Percentiles rank a stretch among this genome's conserved stretches.
phyloP scores from a whole-genome alignment of 2,888 invertebrate species.

The Idaea aversata region DNA sequence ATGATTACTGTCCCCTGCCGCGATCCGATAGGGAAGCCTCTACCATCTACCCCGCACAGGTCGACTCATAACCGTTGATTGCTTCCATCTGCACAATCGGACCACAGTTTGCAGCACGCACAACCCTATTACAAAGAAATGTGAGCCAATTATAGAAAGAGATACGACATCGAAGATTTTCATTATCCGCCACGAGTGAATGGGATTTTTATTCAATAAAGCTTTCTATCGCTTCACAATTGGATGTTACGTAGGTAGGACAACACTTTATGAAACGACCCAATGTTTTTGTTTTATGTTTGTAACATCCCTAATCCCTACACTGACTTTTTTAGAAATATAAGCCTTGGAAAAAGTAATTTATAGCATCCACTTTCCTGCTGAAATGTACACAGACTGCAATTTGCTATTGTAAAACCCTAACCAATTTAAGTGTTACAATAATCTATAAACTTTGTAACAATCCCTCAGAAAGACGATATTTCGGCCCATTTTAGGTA shows the following conservation, averaged over 20 bases:
- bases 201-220: constrained; percentile 38
- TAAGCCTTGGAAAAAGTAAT: not conserved
- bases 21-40: constrained; percentile 22
- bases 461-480: constrained; percentile 47
- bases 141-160: constrained; percentile 70
- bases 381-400: constrained; percentile 9
- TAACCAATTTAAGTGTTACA: constrained; percentile 23
- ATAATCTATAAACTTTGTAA: constrained; percentile 36
- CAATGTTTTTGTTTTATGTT: too few relatives aligned
- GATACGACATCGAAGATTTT: constrained; percentile 63
- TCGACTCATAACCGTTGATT: constrained; percentile 68
- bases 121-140: constrained; percentile 58
- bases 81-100: constrained; percentile 55
- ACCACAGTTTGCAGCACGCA: constrained; percentile 60
- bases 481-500: constrained; percentile 31
- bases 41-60: constrained; percentile 28
- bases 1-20: constrained; percentile 54
- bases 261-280: too few relatives aligned
- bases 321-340: not conserved
- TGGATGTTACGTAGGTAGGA: not conserved
- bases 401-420: constrained; percentile 22
- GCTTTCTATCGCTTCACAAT: constrained; percentile 39
- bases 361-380: not conserved
- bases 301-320: too few relatives aligned
- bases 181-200: constrained; percentile 49